Evolutionary conservation across 2,113 vertebrate species (phyloP).

Genomic region (Neomonachus schauinslandi): DNA sequence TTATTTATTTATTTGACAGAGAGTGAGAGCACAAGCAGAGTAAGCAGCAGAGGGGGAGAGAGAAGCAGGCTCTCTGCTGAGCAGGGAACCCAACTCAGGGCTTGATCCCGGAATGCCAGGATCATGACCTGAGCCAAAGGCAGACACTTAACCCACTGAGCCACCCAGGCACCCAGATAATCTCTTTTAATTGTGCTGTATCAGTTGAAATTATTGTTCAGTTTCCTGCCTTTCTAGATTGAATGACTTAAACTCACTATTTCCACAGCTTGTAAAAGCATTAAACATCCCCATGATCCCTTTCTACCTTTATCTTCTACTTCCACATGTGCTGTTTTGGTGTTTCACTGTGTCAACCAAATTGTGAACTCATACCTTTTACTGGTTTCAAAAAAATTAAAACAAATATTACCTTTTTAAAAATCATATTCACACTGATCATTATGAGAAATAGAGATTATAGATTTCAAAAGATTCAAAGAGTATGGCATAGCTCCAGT

Average conservation of each 20-base stretch:
- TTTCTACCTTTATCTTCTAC: not conserved
- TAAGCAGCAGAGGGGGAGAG: too few relatives aligned
- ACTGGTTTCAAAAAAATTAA: not conserved
- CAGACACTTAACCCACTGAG: not conserved
- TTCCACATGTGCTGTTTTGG: rapidly evolving
- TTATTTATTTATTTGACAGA: too few relatives aligned
- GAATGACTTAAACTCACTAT: not conserved
- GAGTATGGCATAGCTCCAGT: not conserved
- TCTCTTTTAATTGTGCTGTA: not conserved
- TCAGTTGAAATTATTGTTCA: not conserved
- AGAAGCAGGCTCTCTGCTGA: too few relatives aligned
- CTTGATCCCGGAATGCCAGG: too few relatives aligned
- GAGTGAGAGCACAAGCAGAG: too few relatives aligned
- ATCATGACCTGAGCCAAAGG: not conserved
- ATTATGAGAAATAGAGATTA: not conserved
- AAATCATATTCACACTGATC: not conserved
- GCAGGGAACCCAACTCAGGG: too few relatives aligned
- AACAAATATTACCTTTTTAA: not conserved
- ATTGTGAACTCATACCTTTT: not conserved
- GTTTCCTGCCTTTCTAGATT: not conserved
- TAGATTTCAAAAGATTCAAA: not conserved
- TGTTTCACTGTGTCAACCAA: not conserved
- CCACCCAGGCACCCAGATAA: not conserved
- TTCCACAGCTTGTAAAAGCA: too few relatives aligned
- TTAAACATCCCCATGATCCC: rapidly evolving